Evolutionary conservation across 2,888 invertebrate genomes (phyloP), one percentile per base, ranked within the genome.

Genomic region (Erannis defoliaria): DNA sequence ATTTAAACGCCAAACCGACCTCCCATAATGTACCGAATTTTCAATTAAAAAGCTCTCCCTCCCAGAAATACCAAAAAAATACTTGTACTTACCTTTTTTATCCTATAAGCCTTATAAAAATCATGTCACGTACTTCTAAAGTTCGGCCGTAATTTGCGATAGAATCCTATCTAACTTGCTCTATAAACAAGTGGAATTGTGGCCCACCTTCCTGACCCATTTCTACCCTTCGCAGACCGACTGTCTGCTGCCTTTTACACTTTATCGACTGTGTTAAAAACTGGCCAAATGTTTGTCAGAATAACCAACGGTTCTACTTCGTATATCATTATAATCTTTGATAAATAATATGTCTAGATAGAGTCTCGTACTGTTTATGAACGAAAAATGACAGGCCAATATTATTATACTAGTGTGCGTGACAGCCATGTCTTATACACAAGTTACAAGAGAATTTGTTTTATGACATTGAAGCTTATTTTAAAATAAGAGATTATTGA

Each of bases 181-280:
- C 54, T 40, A 54, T 59, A 54, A 59, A 59, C 54, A 54, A 54
- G 54, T 54, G n/a, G 46, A 26, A 54, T 48, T 54, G 59, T 48
- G 31, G 46, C 31, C 46, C 10, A 0, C 33, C 33, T n/a, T n/a
- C 33, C n/a, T 35, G 33, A 35, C 33, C 33, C 33, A 35, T 9
- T 31, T 29, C 0, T 12, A 31, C 31, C 31, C 31, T 31, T 31
- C 10, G 31, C 31, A 12, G 12, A 12, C 31, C 10, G 12, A 31
- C 1, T 12, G 31, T 12, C 31, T 31, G 10, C 31, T 12, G 31
- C 3, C 31, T 31, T 9, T 3, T 31, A 12, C 31, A 23, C 5
- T 23, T 23, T 23, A 23, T 23, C 3, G 23, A 23, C 23, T 5
- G 5, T 23, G 23, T 23, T 23, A 23, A 23, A 23, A 23, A 23